A percentile compares a stretch with the other conserved stretches of the same genome.
Conservation (phyloP, 1,140 invertebrate species). For the Drosophila albomicans region DNA sequence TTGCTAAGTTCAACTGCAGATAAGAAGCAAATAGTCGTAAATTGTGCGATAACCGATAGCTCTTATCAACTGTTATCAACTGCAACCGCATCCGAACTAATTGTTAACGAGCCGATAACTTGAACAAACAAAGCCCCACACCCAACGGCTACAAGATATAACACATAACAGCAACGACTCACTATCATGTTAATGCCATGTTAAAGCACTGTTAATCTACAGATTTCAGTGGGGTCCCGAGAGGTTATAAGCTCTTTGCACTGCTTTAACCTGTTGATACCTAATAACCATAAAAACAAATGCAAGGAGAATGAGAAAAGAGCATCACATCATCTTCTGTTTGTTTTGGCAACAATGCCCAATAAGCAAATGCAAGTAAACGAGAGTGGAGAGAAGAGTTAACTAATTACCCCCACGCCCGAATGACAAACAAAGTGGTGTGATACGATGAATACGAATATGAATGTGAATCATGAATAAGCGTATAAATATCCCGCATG, state of each 20-base stretch:
- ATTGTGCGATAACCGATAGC: slow-evolving; percentile 21
- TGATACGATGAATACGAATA: slow-evolving; percentile 9
- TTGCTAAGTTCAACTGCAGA: background rate
- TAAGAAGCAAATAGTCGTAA: slow-evolving; percentile 10
- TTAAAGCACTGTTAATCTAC: background rate
- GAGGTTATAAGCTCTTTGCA: background rate
- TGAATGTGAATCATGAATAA: slow-evolving; percentile 34
- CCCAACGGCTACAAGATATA: background rate
- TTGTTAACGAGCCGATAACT: slow-evolving; percentile 6
- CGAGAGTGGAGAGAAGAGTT: background rate
- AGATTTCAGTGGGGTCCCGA: background rate
- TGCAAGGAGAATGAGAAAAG: too few species aligned
- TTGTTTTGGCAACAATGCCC: background rate
- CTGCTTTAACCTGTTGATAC: background rate
- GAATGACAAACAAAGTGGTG: background rate
- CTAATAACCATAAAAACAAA: too few species aligned
- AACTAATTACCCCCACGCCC: slow-evolving; percentile 14
- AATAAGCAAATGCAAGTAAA: slow-evolving; percentile 2
- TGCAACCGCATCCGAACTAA: slow-evolving; percentile 24
- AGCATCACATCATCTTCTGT: background rate
- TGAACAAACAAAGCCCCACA: slow-evolving; percentile 1
- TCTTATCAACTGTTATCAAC: slow-evolving; percentile 17
- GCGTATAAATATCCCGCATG: slow-evolving; percentile 16
- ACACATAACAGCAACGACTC: background rate
- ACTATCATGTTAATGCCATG: background rate